phyloP scores from a whole-genome alignment of 2,888 invertebrate genomes.

The Caenorhabditis becei region DNA sequence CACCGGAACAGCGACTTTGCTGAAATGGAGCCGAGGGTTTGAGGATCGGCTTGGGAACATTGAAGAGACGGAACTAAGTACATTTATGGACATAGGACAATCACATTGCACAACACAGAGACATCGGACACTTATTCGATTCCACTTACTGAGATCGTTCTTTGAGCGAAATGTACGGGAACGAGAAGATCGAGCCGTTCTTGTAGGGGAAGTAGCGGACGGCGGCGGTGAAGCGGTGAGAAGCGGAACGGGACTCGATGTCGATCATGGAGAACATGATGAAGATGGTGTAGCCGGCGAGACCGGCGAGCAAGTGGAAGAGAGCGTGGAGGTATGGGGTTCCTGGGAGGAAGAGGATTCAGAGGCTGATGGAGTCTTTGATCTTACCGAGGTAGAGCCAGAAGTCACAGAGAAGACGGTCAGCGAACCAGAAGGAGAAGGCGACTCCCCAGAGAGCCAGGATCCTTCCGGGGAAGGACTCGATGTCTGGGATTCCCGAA shows the following conservation, averaged over 20 bases:
- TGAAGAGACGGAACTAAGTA: conserved; percentile 3
- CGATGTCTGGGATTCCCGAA: conserved; percentile 76
- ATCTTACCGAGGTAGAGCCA: conserved; percentile 77
- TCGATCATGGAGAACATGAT: conserved; percentile 80
- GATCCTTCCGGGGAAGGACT: conserved; percentile 73
- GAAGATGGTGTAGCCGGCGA: conserved; percentile 79
- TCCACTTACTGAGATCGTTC: conserved; percentile 62
- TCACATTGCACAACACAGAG: conserved; percentile 23
- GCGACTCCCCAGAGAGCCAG: conserved; percentile 77
- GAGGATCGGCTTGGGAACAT: too few relatives aligned
- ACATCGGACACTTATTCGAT: not conserved
- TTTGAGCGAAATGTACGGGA: conserved; percentile 72
- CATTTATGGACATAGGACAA: conserved; percentile 32
- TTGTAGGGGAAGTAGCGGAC: conserved; percentile 73
- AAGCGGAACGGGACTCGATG: conserved; percentile 71
- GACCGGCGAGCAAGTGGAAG: conserved; percentile 78
- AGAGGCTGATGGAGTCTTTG: not conserved
- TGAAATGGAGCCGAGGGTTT: conserved; percentile 8
- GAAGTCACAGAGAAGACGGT: conserved; percentile 77
- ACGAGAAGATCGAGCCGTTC: conserved; percentile 69
- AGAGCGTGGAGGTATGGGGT: conserved; percentile 79
- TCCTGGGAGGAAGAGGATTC: conserved; percentile 51
- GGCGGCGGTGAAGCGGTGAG: conserved; percentile 74
- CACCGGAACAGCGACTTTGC: conserved; percentile 40
- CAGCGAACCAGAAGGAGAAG: conserved; percentile 78